These are phyloP conservation scores for Otocyon megalotis DNA, from an alignment of 2,113 vertebrate species.

Conservation along the genomic window DNA sequence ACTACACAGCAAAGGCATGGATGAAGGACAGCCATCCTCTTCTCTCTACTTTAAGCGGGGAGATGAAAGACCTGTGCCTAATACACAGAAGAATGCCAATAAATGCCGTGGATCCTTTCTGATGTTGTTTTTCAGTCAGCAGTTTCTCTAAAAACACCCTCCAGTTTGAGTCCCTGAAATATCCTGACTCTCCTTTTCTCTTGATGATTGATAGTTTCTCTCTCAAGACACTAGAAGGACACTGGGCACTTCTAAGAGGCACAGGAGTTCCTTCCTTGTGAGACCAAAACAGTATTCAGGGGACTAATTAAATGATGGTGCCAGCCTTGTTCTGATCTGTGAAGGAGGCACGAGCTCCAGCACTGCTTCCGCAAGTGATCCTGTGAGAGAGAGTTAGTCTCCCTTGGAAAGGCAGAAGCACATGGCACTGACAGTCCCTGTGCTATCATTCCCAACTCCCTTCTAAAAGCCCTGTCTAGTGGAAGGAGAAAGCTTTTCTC, in stretches of 20 bases:
- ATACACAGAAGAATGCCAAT: background rate
- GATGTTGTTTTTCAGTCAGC: background rate
- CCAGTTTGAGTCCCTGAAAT: background rate
- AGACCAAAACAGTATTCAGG: background rate
- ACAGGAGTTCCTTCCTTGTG: background rate
- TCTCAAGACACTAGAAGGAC: background rate
- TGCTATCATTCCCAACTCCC: background rate
- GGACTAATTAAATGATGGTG: constrained; percentile 16
- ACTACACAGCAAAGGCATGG: background rate
- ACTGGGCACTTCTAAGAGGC: background rate
- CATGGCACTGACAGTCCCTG: fast-evolving
- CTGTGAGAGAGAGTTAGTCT: background rate
- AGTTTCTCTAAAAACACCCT: background rate
- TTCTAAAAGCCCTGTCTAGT: background rate
- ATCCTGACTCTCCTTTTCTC: background rate
- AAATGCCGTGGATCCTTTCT: background rate
- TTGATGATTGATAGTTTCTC: background rate
- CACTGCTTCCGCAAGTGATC: too few relatives aligned
- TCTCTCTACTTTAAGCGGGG: background rate
- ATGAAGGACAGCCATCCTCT: background rate
- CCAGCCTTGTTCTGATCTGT: background rate
- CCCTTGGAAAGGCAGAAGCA: background rate
- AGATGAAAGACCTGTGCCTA: background rate
- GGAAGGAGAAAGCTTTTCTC: background rate
- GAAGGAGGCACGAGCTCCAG: background rate